These are phyloP conservation scores for Pseudonaja textilis DNA, from an alignment of 2,113 vertebrate genomes.

Conservation along the genomic window DNA sequence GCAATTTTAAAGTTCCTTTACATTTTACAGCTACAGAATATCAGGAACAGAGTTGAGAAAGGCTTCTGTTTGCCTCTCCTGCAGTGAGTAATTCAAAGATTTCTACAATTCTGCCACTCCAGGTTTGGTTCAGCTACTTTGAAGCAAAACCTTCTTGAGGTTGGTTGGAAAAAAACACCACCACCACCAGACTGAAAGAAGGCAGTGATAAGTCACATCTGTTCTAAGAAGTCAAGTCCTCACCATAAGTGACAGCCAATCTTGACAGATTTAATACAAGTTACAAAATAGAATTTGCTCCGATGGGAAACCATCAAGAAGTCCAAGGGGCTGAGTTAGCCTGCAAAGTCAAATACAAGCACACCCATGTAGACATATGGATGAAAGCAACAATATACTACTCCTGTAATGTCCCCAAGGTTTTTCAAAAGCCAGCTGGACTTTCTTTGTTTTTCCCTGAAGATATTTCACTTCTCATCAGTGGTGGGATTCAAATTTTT, in stretches of 20 bases:
- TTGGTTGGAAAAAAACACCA: not conserved
- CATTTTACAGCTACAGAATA: not conserved
- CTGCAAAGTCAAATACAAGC: not conserved
- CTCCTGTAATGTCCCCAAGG: not conserved
- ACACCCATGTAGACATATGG: not conserved
- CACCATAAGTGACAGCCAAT: not conserved
- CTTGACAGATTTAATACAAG: not conserved
- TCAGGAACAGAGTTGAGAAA: not conserved
- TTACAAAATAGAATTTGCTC: not conserved
- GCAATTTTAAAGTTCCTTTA: not conserved
- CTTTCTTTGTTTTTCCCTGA: no score
- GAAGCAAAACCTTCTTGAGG: not conserved
- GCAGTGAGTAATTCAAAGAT: not conserved
- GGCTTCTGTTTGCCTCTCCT: not conserved
- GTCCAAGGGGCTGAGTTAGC: not conserved
- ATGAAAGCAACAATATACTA: not conserved
- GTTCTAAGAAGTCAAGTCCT: not conserved
- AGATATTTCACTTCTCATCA: not conserved
- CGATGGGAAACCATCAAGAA: not conserved
- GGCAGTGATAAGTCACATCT: not conserved
- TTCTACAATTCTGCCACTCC: not conserved
- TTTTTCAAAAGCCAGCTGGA: not conserved
- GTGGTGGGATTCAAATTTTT: no score
- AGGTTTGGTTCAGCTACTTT: not conserved
- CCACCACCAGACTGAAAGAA: not conserved